A percentile compares a stretch with the other conserved stretches of the same genome.
phyloP scores from a whole-genome alignment of 2,113 vertebrate genomes.

The Hypanus sabinus region DNA sequence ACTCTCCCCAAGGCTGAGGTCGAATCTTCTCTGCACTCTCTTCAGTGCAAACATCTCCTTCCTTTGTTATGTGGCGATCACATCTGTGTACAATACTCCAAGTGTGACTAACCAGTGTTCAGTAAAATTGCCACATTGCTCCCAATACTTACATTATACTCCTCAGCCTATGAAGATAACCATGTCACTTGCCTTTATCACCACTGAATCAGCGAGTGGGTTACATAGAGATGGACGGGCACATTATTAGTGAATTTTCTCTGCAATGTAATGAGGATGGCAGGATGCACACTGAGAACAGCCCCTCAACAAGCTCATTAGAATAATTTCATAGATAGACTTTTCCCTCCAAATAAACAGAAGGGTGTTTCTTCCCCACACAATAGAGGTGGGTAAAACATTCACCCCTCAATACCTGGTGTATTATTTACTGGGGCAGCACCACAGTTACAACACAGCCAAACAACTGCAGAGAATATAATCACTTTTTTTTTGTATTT shows the following conservation, averaged over 20 bases:
- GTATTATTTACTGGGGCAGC: background rate
- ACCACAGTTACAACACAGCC: background rate
- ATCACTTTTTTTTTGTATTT: background rate
- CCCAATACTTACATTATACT: no score
- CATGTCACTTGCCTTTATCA: no score
- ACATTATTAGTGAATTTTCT: background rate
- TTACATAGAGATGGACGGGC: background rate
- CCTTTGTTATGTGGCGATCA: no score
- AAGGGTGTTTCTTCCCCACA: background rate
- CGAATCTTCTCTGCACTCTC: no score
- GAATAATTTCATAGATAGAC: background rate
- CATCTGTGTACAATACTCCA: no score
- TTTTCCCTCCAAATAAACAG: background rate
- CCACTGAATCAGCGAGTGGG: background rate
- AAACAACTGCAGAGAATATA: background rate
- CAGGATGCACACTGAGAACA: background rate
- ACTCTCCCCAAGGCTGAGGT: no score
- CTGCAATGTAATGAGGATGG: background rate
- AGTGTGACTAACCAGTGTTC: no score
- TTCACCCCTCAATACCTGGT: background rate
- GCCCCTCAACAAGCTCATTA: background rate
- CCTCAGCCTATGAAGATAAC: no score
- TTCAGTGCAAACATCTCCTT: no score
- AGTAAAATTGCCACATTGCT: no score
- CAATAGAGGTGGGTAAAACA: background rate